A percentile compares a stretch with the other conserved stretches of the same genome.
phyloP scores from a whole-genome alignment of 2,888 invertebrate genomes.

The Luffia ferchaultella region DNA sequence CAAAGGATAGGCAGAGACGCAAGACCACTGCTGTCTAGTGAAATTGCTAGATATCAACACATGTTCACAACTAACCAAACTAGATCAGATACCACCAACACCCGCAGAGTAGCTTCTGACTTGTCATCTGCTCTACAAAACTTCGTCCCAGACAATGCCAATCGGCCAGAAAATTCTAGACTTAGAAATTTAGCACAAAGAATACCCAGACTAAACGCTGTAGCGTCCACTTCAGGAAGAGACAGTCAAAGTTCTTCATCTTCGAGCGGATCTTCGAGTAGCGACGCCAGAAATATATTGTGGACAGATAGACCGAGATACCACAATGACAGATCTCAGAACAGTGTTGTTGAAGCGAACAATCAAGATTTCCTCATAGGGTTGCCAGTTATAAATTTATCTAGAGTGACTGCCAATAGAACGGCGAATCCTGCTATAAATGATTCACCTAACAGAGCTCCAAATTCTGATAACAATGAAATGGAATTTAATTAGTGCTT shows the following conservation, averaged over 20 bases:
- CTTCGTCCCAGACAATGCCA: slow-evolving; percentile 28
- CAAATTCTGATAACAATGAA: background rate
- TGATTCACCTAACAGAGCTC: background rate
- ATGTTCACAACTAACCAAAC: slow-evolving; percentile 37
- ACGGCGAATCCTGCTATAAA: background rate
- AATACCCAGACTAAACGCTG: slow-evolving; percentile 37
- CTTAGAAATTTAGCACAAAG: slow-evolving; percentile 37
- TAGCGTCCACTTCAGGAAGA: slow-evolving; percentile 21
- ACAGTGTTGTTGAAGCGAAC: slow-evolving; percentile 14
- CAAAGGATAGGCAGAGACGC: slow-evolving; percentile 67
- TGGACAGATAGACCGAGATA: slow-evolving; percentile 33
- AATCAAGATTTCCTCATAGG: slow-evolving; percentile 40
- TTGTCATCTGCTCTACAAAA: slow-evolving; percentile 17
- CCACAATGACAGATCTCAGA: slow-evolving; percentile 23
- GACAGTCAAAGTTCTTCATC: slow-evolving; percentile 12
- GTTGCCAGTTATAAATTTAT: slow-evolving; percentile 36
- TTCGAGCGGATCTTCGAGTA: slow-evolving; percentile 11
- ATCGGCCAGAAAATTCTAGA: slow-evolving; percentile 31
- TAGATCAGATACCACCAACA: slow-evolving; percentile 20
- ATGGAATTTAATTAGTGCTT: background rate
- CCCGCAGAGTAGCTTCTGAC: slow-evolving; percentile 23
- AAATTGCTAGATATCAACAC: slow-evolving; percentile 57
- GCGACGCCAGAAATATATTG: slow-evolving; percentile 28
- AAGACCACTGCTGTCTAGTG: slow-evolving; percentile 54
- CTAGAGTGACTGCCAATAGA: slow-evolving; percentile 28